Percentiles rank a stretch among this genome's conserved stretches.
These are phyloP conservation scores for Sepioteuthis lessoniana DNA, from an alignment of 2,888 invertebrate genomes.

Conservation along the genomic window DNA sequence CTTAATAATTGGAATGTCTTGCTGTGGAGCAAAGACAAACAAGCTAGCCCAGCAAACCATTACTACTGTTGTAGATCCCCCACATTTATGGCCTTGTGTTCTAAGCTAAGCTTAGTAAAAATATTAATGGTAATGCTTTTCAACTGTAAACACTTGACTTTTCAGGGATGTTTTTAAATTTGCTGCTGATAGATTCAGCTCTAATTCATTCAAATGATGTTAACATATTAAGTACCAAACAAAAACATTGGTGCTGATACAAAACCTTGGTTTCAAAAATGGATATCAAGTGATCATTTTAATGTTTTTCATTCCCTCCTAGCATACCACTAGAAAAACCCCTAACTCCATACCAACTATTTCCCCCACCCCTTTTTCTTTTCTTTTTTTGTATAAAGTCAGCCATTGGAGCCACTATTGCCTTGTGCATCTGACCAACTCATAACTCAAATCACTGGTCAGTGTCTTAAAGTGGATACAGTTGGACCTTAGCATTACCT, in stretches of 20 bases:
- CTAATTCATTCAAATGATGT: not conserved
- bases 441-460: not conserved
- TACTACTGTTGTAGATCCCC: not conserved
- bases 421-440: not conserved
- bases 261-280: not conserved
- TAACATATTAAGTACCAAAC: not conserved
- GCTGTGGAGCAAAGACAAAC: not conserved
- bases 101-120: not conserved
- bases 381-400: not conserved
- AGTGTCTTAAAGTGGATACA: not conserved
- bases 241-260: not conserved
- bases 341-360: not conserved
- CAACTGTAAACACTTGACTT: not conserved
- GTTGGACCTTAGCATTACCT: not conserved
- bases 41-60: not conserved
- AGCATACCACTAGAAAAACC: not conserved
- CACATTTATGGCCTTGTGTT: not conserved
- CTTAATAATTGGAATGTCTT: not conserved
- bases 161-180: not conserved
- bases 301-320: not conserved
- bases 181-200: slow-evolving; percentile 11
- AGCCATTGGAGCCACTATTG: not conserved
- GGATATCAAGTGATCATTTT: not conserved
- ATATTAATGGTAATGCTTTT: not conserved
- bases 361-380: too few relatives aligned